Evolutionary conservation across 64 coral and sea anemone genomes (phyloP).

Genomic region (Porites australiensis): DNA sequence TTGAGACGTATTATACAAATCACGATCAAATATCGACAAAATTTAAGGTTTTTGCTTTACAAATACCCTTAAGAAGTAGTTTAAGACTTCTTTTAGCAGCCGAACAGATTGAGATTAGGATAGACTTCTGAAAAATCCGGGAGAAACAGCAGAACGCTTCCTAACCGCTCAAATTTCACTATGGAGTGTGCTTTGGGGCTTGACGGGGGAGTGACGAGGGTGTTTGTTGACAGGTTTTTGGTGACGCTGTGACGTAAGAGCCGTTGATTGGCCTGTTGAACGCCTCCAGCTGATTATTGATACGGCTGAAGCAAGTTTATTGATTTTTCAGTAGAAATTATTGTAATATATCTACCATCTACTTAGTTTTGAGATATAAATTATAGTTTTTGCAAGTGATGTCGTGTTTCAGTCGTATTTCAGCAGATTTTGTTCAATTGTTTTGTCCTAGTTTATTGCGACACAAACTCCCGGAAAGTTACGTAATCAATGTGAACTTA

Average conservation of each 20-base stretch:
- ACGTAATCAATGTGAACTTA: too few species aligned
- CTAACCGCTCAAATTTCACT: background rate
- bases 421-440: too few species aligned
- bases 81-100: background rate
- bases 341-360: too few species aligned
- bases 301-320: background rate
- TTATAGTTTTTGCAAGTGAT: too few species aligned
- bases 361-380: too few species aligned
- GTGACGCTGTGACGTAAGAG: background rate
- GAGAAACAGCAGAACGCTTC: background rate
- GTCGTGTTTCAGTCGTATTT: too few species aligned
- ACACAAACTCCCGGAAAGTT: too few species aligned
- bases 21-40: background rate
- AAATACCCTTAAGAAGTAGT: background rate
- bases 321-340: too few species aligned
- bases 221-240: background rate
- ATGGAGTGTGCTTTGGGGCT: background rate
- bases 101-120: background rate
- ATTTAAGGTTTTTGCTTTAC: background rate
- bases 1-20: background rate
- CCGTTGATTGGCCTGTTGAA: background rate
- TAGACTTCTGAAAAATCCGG: background rate
- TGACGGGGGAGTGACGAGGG: slow-evolving; percentile 16
- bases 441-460: too few species aligned
- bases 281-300: background rate